These are phyloP conservation scores for Lithosia quadra DNA, from an alignment of 2,888 invertebrate species.

Conservation along the genomic window DNA sequence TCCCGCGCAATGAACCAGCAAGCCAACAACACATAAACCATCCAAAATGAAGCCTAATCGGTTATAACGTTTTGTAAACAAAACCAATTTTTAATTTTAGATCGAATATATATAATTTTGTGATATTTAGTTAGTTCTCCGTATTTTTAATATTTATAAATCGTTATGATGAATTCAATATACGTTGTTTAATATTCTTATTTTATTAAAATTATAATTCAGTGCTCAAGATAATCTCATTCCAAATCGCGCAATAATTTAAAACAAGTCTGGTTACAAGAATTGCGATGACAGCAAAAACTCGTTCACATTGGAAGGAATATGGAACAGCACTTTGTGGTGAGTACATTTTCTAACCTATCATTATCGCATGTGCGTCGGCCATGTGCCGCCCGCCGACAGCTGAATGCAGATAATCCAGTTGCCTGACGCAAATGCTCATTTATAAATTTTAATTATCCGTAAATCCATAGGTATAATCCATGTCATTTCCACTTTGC, in stretches of 20 bases:
- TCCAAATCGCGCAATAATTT: conserved; percentile 80
- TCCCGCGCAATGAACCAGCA: conserved; percentile 82
- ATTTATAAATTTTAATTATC: conserved; percentile 39
- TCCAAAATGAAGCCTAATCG: conserved; percentile 86
- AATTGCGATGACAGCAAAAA: conserved; percentile 83
- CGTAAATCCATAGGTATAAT: conserved; percentile 35
- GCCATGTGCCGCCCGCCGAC: conserved; percentile 64
- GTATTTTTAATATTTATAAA: conserved; percentile 80
- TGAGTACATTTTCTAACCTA: conserved; percentile 82
- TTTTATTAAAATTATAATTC: conserved; percentile 67
- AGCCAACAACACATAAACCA: conserved; percentile 86
- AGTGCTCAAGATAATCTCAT: conserved; percentile 87
- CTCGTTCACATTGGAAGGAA: conserved; percentile 87
- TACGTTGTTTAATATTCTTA: conserved; percentile 76
- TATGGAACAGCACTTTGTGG: conserved; percentile 86
- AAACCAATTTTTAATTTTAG: conserved; percentile 80
- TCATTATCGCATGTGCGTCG: conserved; percentile 56
- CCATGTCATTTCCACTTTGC: conserved; percentile 37
- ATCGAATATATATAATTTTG: conserved; percentile 84
- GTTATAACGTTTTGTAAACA: conserved; percentile 84
- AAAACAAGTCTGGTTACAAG: conserved; percentile 66
- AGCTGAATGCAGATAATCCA: conserved; percentile 39
- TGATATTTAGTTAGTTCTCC: conserved; percentile 85
- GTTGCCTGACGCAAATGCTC: conserved; percentile 32
- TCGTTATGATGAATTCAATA: conserved; percentile 81